Percentiles rank a stretch among this genome's conserved stretches.
These are phyloP conservation scores for Teleogryllus occipitalis DNA, from an alignment of 1,140 invertebrate species.

Conservation along the genomic window DNA sequence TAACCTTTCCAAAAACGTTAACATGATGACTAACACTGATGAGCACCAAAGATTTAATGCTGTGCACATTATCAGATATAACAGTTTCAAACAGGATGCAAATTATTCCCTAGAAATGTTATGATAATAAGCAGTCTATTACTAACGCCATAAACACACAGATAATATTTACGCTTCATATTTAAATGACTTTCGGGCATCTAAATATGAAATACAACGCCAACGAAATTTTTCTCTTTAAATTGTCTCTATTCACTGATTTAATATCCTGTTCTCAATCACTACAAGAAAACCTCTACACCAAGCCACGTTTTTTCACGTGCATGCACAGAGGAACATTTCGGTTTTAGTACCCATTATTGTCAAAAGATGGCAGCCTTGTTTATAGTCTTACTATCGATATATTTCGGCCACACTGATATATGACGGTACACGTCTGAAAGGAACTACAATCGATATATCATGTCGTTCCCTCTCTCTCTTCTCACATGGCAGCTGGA, in stretches of 20 bases:
- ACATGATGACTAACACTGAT: background rate
- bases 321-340: constrained; percentile 9
- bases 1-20: background rate
- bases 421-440: constrained; percentile 7
- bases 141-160: background rate
- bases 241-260: background rate
- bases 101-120: background rate
- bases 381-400: constrained; percentile 16
- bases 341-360: constrained; percentile 18
- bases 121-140: background rate
- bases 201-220: background rate
- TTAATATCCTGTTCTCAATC: background rate
- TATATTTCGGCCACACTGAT: constrained; percentile 14
- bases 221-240: background rate
- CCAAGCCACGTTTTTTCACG: background rate
- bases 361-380: constrained; percentile 16
- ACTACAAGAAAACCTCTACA: background rate
- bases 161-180: background rate
- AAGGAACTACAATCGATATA: constrained; percentile 14
- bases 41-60: background rate
- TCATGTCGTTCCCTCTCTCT: constrained; percentile 9
- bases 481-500: background rate
- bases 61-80: background rate
- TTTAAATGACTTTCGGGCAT: background rate
- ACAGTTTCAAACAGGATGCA: background rate